Conservation (phyloP, 2,113 vertebrate genomes). For the Dicrurus megarhynchus region DNA sequence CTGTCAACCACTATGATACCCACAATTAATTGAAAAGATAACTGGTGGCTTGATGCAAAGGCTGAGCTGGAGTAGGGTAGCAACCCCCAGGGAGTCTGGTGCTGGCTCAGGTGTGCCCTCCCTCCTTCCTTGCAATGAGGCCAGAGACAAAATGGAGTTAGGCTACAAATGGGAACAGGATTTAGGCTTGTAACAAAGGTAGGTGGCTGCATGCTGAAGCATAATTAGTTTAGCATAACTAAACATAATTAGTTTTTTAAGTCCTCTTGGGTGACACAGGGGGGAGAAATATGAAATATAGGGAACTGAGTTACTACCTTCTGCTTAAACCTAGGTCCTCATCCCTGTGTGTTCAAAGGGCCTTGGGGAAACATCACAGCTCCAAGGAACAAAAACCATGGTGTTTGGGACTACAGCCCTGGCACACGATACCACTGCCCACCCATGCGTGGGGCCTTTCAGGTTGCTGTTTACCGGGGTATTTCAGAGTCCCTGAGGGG, state of each 20-base stretch:
- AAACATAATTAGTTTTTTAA: not conserved
- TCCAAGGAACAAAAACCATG: not conserved
- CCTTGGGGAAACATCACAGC: not conserved
- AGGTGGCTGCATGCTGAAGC: not conserved
- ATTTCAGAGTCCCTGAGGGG: not conserved
- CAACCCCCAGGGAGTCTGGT: not conserved
- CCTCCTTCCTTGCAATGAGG: not conserved
- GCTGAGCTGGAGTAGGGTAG: not conserved
- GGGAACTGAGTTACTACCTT: not conserved
- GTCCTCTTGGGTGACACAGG: not conserved
- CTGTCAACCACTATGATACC: slow-evolving; percentile 32
- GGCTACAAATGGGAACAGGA: not conserved
- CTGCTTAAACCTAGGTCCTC: not conserved
- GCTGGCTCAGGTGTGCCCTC: not conserved
- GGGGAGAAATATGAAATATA: not conserved
- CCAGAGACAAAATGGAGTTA: not conserved
- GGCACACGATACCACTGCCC: accelerated
- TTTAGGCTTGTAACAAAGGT: not conserved
- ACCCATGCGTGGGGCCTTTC: accelerated
- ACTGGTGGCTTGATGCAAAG: not conserved
- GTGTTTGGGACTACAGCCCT: not conserved
- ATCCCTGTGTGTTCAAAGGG: accelerated
- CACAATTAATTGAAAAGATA: slow-evolving; percentile 55
- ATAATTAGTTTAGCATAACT: not conserved
- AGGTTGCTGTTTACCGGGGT: not conserved